Percentiles rank a stretch among this genome's conserved stretches.
Evolutionary conservation across 2,797 vertebrate genomes (phyloP).

Genomic region (Stomatorhinus walkeri): DNA sequence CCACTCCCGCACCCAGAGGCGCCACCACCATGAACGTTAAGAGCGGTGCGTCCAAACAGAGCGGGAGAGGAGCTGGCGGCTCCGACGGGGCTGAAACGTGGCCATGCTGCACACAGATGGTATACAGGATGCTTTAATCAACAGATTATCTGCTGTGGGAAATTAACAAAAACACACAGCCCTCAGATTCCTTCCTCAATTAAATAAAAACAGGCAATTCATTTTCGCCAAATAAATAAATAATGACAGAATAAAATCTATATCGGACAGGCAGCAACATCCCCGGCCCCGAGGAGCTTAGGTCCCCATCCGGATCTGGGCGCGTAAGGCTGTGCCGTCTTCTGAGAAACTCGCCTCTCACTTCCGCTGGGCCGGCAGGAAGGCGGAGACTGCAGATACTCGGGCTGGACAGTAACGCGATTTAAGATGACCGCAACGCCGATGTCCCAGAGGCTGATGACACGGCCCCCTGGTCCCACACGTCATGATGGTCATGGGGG

Average conservation of each 20-base stretch:
- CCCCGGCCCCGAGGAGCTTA: neutral
- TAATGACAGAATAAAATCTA: neutral
- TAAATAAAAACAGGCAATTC: neutral
- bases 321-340: neutral
- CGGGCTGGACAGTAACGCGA: neutral
- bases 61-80: neutral
- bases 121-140: conserved; percentile 4
- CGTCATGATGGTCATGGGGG: neutral
- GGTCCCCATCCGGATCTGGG: neutral
- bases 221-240: neutral
- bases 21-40: neutral
- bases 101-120: neutral
- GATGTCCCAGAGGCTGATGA: neutral
- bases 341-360: neutral
- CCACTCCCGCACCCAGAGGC: neutral
- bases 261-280: neutral
- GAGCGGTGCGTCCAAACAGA: neutral
- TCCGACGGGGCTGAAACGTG: neutral
- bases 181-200: neutral
- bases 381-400: neutral
- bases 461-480: neutral
- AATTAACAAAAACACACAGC: conserved; percentile 6
- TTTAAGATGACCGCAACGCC: neutral
- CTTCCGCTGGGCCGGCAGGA: neutral
- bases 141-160: neutral